These are phyloP conservation scores for Cydia splendana DNA, from an alignment of 1,140 invertebrate genomes.

Conservation along the genomic window DNA sequence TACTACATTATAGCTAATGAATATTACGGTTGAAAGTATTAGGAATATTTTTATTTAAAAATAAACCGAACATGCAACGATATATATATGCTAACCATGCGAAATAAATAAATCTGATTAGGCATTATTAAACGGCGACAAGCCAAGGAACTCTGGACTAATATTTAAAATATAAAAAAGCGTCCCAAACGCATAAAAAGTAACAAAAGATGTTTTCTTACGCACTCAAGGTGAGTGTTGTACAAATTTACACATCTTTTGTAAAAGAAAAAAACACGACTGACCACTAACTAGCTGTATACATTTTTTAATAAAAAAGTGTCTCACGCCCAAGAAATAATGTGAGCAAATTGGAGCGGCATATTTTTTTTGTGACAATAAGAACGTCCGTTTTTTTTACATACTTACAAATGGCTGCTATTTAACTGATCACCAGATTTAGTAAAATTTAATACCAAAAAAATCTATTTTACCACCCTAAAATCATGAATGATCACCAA, in stretches of 20 bases:
- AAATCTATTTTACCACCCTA: too few relatives aligned
- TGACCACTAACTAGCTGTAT: conserved; percentile 34
- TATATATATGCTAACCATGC: not conserved
- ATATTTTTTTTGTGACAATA: conserved; percentile 17
- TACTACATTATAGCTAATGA: too few relatives aligned
- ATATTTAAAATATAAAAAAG: not conserved
- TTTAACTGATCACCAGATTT: too few relatives aligned
- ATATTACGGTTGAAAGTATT: too few relatives aligned
- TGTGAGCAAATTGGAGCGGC: conserved; percentile 30
- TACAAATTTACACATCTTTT: conserved; percentile 32
- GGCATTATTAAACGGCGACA: not conserved
- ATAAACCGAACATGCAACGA: too few relatives aligned
- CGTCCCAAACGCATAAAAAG: not conserved
- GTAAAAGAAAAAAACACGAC: conserved; percentile 22
- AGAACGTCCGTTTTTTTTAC: too few relatives aligned
- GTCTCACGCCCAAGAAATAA: conserved; percentile 34
- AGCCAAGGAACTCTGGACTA: not conserved
- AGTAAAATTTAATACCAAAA: too few relatives aligned
- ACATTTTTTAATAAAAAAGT: conserved; percentile 28
- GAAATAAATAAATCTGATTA: conserved; percentile 19
- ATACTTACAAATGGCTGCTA: too few relatives aligned
- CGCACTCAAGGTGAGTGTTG: conserved; percentile 30
- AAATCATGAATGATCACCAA: too few relatives aligned
- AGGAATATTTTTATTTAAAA: too few relatives aligned
- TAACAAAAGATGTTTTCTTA: conserved; percentile 34